Percentiles rank a stretch among this genome's conserved stretches.
phyloP scores from a whole-genome alignment of 2,113 vertebrate genomes.

The Platycercus adscitus region DNA sequence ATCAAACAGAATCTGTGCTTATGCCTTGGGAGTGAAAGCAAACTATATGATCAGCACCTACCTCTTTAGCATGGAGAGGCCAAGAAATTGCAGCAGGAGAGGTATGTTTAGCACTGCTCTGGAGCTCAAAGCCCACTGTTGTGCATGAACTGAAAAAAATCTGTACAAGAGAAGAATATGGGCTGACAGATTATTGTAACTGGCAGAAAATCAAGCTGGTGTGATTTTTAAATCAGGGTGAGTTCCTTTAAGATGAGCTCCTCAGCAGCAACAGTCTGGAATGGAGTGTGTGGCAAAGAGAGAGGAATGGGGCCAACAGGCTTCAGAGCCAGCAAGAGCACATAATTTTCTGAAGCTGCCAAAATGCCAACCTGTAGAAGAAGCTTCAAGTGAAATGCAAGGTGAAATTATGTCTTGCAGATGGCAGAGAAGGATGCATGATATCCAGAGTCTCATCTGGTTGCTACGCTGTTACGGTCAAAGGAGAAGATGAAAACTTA shows the following conservation, averaged over 20 bases:
- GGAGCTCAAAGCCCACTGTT: background rate
- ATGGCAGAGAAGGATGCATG: background rate
- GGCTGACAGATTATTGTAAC: background rate
- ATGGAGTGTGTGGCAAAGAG: background rate
- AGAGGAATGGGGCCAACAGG: background rate
- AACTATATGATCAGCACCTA: background rate
- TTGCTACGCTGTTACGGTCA: background rate
- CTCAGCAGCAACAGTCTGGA: background rate
- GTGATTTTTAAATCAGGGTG: background rate
- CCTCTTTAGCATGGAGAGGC: background rate
- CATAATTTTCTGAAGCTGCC: accelerated
- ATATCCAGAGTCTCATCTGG: no score
- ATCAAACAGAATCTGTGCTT: background rate
- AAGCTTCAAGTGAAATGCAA: background rate
- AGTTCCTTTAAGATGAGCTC: background rate
- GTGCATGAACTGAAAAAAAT: background rate
- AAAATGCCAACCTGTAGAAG: background rate
- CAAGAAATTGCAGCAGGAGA: background rate
- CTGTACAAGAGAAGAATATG: background rate
- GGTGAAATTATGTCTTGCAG: background rate
- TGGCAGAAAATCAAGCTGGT: background rate
- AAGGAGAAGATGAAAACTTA: background rate
- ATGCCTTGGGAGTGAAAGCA: background rate
- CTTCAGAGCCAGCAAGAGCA: background rate
- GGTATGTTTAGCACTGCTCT: background rate